Base-by-base conservation (phyloP, 2,888 invertebrate species). In the Dryomyza anilis region DNA sequence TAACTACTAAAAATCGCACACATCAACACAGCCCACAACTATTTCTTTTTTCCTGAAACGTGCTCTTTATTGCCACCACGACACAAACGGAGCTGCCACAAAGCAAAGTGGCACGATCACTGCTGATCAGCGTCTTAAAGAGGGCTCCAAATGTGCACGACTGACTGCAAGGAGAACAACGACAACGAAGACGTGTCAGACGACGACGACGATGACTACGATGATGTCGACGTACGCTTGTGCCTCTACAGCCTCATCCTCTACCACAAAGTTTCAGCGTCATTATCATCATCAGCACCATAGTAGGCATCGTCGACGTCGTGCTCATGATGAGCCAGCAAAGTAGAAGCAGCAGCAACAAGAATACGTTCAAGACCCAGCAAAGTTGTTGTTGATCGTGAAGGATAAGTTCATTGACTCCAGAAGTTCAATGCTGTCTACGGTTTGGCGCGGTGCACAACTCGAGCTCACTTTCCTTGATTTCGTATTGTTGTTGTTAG, bases 71-170 rank as follows among this genome's bases (percentile, higher is more conserved):
- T 58, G 46, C 58, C 58, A 58, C 58, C 46, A 46, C 46, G 30
- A 58, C n/a, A n/a, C n/a, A n/a, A n/a, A n/a, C 58, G 29, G 46
- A 5, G 58, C 30, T 58, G 23, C 58, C 46, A 45, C n/a, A 52
- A 58, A 75, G 75, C 77, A 77, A 76, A 76, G 76, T 76, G 77
- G 77, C 76, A 76, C 76, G 76, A 76, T 76, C 77, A 73, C 65
- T 73, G 58, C 45, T 58, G 58, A 58, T 58, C 27, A 30, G 19
- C 46, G 46, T 46, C 39, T 23, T 29, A 33, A 58, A 58, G 58
- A 58, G 46, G 58, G 58, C 30, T 58, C 58, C 58, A 58, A n/a
- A 16, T 30, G 46, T 29, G 30, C 58, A 27, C 45, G 46, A 30
- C 58, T 30, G n/a, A 58, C 46, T 45, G 46, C 45, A 46, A 58